A percentile compares a stretch with the other conserved stretches of the same genome.
Conservation (phyloP, 2,888 invertebrate species). For the Xestoiulus laeticollis region DNA sequence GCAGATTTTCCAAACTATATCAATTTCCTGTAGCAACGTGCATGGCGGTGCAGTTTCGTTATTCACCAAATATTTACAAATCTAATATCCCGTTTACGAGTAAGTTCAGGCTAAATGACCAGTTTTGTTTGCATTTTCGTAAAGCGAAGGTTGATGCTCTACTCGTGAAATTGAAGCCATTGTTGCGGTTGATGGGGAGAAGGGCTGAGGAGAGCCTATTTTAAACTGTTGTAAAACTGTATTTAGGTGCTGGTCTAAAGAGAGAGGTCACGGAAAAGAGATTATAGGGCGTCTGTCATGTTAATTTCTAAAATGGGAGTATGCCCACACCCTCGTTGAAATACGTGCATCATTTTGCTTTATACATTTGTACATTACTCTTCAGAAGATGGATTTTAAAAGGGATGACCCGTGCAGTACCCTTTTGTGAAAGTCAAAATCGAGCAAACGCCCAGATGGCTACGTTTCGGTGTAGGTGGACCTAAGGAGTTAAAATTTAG, state of each 20-base stretch:
- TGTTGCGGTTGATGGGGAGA: neutral
- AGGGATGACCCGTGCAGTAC: slow-evolving; percentile 1
- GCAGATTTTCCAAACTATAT: too few relatives aligned
- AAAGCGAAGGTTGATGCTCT: neutral
- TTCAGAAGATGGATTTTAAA: neutral
- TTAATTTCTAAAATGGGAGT: neutral
- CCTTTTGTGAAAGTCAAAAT: slow-evolving; percentile 16
- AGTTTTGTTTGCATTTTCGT: neutral
- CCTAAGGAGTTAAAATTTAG: slow-evolving; percentile 9
- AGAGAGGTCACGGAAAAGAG: neutral
- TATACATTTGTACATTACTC: neutral
- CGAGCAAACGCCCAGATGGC: neutral
- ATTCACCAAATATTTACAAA: neutral
- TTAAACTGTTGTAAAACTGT: neutral
- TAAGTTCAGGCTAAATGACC: neutral
- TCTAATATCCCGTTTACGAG: neutral
- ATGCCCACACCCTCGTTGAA: neutral
- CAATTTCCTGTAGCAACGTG: too few relatives aligned
- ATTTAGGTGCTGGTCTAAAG: neutral
- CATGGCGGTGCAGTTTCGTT: neutral
- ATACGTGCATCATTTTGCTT: neutral
- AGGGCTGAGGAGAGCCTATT: neutral
- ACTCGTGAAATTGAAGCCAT: neutral
- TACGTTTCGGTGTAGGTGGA: neutral
- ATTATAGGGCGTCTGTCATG: slow-evolving; percentile 3